These are phyloP conservation scores for Onthophagus taurus DNA, from an alignment of 1,140 invertebrate species.

Conservation along the genomic window DNA sequence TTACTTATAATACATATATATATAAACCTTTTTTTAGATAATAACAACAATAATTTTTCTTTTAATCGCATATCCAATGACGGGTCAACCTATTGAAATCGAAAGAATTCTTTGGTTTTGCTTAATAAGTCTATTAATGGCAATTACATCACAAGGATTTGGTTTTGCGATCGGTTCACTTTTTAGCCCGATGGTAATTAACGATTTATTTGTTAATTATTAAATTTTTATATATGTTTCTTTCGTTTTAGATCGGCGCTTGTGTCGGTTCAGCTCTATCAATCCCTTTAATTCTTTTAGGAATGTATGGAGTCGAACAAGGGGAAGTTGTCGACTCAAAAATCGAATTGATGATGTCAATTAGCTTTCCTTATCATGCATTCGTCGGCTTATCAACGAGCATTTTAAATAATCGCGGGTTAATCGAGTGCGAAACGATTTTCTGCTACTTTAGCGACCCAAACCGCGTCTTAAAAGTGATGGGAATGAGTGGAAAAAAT, in stretches of 20 bases:
- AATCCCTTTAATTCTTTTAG: slow-evolving; percentile 34
- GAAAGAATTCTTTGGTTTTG: slow-evolving; percentile 33
- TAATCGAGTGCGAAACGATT: neutral
- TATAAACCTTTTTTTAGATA: slow-evolving; percentile 26
- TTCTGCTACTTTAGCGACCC: slow-evolving; percentile 7
- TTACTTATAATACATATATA: slow-evolving; percentile 51
- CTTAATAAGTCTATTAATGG: slow-evolving; percentile 43
- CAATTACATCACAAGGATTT: slow-evolving; percentile 60
- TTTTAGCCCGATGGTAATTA: slow-evolving; percentile 57
- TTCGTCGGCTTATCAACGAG: neutral
- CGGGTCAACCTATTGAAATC: slow-evolving; percentile 36
- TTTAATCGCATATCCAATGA: slow-evolving; percentile 33
- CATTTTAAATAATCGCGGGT: neutral
- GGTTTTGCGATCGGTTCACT: slow-evolving; percentile 55
- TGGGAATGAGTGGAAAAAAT: neutral
- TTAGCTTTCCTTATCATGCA: slow-evolving; percentile 35
- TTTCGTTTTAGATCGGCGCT: slow-evolving; percentile 35
- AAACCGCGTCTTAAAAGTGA: neutral
- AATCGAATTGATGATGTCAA: slow-evolving; percentile 45
- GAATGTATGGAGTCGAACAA: slow-evolving; percentile 40
- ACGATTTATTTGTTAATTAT: slow-evolving; percentile 1
- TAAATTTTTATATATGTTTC: neutral
- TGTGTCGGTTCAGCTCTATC: slow-evolving; percentile 35
- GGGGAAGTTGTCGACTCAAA: slow-evolving; percentile 38
- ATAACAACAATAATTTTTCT: slow-evolving; percentile 34